Conservation (phyloP, 2,888 invertebrate species). For the Noctua janthina region DNA sequence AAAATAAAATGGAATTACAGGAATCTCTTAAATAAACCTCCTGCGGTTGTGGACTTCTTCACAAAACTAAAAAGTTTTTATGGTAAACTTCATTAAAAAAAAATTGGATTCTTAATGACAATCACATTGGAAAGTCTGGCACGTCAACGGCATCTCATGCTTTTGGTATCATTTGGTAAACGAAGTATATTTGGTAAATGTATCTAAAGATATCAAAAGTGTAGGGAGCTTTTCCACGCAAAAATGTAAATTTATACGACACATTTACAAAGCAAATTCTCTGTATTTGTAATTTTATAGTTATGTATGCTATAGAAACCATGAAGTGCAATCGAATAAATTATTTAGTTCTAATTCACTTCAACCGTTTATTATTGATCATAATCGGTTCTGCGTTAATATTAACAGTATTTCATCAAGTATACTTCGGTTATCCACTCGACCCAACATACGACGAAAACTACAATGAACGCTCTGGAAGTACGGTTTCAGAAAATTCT, state of each 20-base stretch:
- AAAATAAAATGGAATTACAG: not conserved
- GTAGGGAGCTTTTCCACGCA: not conserved
- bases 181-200: not conserved
- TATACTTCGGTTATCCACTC: not conserved
- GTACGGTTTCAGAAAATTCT: not conserved
- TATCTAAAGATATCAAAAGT: not conserved
- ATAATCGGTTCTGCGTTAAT: conserved; percentile 12
- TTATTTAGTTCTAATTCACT: conserved; percentile 7
- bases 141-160: not conserved
- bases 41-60: not conserved
- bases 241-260: not conserved
- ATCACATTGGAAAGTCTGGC: not conserved
- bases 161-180: not conserved
- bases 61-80: not conserved
- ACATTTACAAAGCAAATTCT: not conserved
- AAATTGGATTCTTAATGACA: not conserved
- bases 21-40: not conserved
- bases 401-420: conserved; percentile 2
- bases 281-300: not conserved
- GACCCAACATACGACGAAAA: not conserved
- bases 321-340: conserved; percentile 24
- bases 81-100: not conserved
- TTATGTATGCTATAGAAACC: not conserved
- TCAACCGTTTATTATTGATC: conserved; percentile 8
- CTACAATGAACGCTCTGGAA: not conserved